Evolutionary conservation across 2,113 vertebrate genomes (phyloP).

Genomic region (Scomber japonicus): DNA sequence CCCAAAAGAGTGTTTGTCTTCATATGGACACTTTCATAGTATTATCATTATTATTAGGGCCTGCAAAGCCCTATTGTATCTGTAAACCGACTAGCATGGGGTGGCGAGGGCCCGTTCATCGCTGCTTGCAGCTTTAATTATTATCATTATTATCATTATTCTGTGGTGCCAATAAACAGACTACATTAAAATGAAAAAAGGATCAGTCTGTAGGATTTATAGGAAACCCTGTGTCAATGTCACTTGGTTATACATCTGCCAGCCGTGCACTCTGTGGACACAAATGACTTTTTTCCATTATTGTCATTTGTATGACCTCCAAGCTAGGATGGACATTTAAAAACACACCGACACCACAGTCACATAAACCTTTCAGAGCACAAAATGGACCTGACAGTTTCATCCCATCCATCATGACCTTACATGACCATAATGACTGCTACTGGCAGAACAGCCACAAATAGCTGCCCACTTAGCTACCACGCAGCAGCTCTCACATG

Average conservation of each 20-base stretch:
- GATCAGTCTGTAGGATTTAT: too few relatives aligned
- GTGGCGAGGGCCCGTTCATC: too few relatives aligned
- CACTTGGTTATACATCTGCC: too few relatives aligned
- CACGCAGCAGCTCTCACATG: not conserved
- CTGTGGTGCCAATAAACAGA: too few relatives aligned
- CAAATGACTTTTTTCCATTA: not conserved
- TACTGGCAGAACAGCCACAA: slow-evolving; percentile 10
- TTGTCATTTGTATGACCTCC: not conserved
- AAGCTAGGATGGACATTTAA: not conserved
- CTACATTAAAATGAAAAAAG: too few relatives aligned
- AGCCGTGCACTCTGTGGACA: not conserved
- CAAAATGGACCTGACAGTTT: not conserved
- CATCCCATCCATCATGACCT: not conserved
- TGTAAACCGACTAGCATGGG: too few relatives aligned
- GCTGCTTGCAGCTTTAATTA: too few relatives aligned
- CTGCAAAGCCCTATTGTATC: too few relatives aligned
- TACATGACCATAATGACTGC: slow-evolving; percentile 1
- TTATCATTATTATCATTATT: too few relatives aligned
- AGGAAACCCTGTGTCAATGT: not conserved
- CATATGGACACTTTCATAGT: too few relatives aligned
- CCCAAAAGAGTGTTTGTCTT: too few relatives aligned
- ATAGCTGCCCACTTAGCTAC: slow-evolving; percentile 21
- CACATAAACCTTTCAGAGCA: not conserved
- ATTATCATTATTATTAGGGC: too few relatives aligned
- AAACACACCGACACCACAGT: not conserved